These are phyloP conservation scores for Pteropus rufus DNA, from an alignment of 2,797 vertebrate species.

Conservation along the genomic window DNA sequence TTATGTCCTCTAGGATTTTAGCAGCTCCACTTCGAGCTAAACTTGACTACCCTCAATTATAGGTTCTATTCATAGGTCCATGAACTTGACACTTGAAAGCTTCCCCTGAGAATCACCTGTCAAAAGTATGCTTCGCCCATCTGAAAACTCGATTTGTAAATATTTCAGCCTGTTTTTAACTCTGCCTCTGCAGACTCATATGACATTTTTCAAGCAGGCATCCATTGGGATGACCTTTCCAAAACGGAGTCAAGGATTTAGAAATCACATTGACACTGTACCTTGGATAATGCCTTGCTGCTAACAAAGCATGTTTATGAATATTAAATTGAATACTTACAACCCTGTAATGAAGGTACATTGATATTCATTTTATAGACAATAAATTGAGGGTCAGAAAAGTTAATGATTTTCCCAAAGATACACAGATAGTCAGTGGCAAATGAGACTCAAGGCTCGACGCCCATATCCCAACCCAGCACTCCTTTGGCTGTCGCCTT, in stretches of 20 bases:
- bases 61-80: not conserved
- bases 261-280: not conserved
- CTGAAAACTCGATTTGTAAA: conserved; percentile 52
- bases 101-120: conserved; percentile 43
- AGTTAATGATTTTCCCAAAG: not conserved
- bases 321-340: not conserved
- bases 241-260: not conserved
- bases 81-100: conserved; percentile 39
- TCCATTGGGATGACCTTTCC: not conserved
- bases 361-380: not conserved
- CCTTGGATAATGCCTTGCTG: not conserved
- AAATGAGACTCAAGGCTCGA: not conserved
- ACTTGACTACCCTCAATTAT: not conserved
- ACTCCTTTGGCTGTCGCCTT: not conserved
- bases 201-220: not conserved
- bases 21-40: conserved; percentile 7
- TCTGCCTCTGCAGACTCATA: not conserved
- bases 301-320: not conserved
- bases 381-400: not conserved
- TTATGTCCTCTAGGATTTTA: not conserved
- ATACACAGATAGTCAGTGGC: not conserved
- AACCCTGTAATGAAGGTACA: not conserved
- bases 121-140: not conserved
- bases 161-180: conserved; percentile 38
- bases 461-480: not conserved